Evolutionary conservation across 2,113 vertebrate genomes (phyloP), one percentile per base, ranked within the genome.

Genomic region (Actenoides lindsayi): DNA sequence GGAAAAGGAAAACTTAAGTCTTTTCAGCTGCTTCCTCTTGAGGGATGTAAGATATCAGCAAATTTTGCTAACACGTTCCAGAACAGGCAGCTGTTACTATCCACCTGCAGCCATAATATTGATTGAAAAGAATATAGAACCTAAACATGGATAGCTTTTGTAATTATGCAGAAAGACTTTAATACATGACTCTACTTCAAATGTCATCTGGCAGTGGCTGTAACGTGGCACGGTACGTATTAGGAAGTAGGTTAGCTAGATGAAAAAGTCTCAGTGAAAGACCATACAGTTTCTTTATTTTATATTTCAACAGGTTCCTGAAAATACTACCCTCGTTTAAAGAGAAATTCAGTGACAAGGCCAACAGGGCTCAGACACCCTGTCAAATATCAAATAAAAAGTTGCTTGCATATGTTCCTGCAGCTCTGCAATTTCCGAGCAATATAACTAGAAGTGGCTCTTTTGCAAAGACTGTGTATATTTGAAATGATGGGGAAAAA

Each of bases 71-170:
- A 94, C 79, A 75, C 1, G 6, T 93, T 96, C 89, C 95, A 96
- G 93, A 96, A 82, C 91, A 96, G 83, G 93, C 97, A 97, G 97
- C 97, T 97, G 96, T 97, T 97, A 80, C 88, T 69, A 83, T 42
- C 95, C 97, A 97, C 96, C 97, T 97, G 97, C 95, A 96, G 91
- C 87, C 76, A 48, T 96, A 96, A 96, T 93, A 96, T 69, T 96
- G 97, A 96, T 91, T 92, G 94, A 95, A 96, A 93, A 95, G 94
- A 93, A 86, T 88, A 90, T 84, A 90, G 95, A 96, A 93, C 95
- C 88, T 95, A 95, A 95, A 94, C 91, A 97, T 9, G 83, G 94
- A 86, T 82, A 83, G 75, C 60, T 95, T 95, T 63, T 95, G 91
- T 89, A 93, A 96, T 97, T 97, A 96, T 94, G 74, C 56, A 74